Percentiles rank a stretch among this genome's conserved stretches.
phyloP scores from a whole-genome alignment of 2,888 invertebrate species.

The Ophraella communa region DNA sequence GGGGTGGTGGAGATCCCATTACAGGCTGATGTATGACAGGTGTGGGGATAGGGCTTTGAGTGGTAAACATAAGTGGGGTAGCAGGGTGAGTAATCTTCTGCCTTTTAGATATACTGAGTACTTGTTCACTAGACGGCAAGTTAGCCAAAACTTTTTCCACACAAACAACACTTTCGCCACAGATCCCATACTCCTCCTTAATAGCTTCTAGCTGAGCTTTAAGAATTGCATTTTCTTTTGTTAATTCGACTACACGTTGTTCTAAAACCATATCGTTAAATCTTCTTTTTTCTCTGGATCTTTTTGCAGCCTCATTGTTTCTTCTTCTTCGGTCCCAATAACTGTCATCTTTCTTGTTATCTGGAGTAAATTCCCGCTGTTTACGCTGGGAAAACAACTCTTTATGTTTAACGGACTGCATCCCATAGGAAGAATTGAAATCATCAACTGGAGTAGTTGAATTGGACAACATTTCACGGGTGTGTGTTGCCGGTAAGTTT shows the following conservation, averaged over 20 bases:
- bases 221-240: conserved; percentile 93
- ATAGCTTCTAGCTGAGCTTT: conserved; percentile 92
- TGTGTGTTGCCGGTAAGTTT: conserved; percentile 61
- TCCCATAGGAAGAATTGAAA: conserved; percentile 60
- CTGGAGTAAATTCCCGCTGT: conserved; percentile 95
- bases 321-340: conserved; percentile 96
- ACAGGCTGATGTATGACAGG: conserved; percentile 68
- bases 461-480: conserved; percentile 56
- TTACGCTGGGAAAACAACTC: conserved; percentile 90
- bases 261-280: conserved; percentile 97
- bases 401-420: conserved; percentile 69
- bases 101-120: conserved; percentile 82
- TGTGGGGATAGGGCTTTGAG: conserved; percentile 66
- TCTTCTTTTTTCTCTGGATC: conserved; percentile 94
- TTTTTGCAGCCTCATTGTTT: conserved; percentile 96
- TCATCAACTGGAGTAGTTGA: conserved; percentile 57
- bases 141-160: conserved; percentile 89
- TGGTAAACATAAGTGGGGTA: conserved; percentile 64
- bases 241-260: conserved; percentile 90
- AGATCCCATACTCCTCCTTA: conserved; percentile 90
- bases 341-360: conserved; percentile 94
- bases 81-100: conserved; percentile 63
- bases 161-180: conserved; percentile 84
- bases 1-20: conserved; percentile 61
- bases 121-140: conserved; percentile 83